Evolutionary conservation across 2,888 invertebrate genomes (phyloP).

Genomic region (Tuberolachnus salignus): DNA sequence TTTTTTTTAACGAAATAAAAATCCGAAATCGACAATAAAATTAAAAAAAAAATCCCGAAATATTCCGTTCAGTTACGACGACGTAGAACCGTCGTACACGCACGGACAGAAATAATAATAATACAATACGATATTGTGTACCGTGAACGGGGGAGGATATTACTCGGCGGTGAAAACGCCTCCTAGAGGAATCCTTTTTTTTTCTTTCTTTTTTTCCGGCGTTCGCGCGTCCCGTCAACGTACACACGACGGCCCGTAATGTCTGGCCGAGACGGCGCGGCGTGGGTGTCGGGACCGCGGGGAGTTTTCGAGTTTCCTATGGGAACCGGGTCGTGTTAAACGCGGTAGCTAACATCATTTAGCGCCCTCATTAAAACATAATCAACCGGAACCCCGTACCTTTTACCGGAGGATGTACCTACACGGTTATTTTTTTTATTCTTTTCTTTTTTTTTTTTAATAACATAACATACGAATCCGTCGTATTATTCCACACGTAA

Average conservation of each 20-base stretch:
- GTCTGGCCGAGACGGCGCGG: conserved; percentile 23
- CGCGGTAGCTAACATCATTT: conserved; percentile 55
- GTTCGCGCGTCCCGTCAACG: conserved; percentile 16
- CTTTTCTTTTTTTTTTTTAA: neutral
- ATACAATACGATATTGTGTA: too few relatives aligned
- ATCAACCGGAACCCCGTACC: conserved; percentile 46
- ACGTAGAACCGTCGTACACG: too few relatives aligned
- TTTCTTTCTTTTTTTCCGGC: conserved; percentile 30
- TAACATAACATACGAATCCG: conserved; percentile 12
- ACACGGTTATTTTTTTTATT: conserved; percentile 10
- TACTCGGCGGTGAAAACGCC: neutral
- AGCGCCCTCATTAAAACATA: conserved; percentile 56
- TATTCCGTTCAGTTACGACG: too few relatives aligned
- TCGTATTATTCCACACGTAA: neutral
- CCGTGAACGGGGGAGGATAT: too few relatives aligned
- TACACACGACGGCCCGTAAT: neutral
- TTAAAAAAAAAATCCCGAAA: too few relatives aligned
- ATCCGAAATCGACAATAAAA: too few relatives aligned
- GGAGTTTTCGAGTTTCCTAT: conserved; percentile 27
- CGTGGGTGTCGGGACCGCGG: conserved; percentile 36
- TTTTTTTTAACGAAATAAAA: too few relatives aligned
- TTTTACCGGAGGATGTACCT: neutral
- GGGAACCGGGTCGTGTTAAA: conserved; percentile 52
- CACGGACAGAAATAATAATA: too few relatives aligned
- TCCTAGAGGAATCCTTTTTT: too few relatives aligned